Conservation (phyloP, 2,888 invertebrate species). For the Furcula furcula region DNA sequence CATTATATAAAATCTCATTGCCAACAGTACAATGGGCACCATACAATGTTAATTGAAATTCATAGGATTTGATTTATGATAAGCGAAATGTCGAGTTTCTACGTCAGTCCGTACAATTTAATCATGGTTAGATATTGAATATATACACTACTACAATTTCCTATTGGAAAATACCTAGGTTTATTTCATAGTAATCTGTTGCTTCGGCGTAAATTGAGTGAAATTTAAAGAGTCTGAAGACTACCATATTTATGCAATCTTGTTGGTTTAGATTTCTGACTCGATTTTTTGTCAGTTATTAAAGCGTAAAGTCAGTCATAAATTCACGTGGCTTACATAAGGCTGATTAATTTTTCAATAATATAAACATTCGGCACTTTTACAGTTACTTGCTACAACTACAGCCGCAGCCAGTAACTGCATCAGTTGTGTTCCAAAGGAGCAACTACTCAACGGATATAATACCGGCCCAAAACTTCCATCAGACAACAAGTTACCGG, state of each 20-base stretch:
- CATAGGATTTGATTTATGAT: conserved; percentile 36
- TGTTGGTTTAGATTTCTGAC: no score
- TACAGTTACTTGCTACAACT: conserved; percentile 28
- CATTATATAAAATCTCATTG: no score
- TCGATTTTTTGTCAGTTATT: no score
- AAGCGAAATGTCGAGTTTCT: conserved; percentile 50
- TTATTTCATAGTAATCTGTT: no score
- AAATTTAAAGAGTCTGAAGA: no score
- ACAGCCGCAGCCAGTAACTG: conserved; percentile 18
- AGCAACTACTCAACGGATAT: not conserved
- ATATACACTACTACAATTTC: not conserved
- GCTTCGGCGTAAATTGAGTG: no score
- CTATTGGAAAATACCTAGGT: no score
- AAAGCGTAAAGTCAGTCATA: no score
- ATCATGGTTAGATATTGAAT: conserved; percentile 43
- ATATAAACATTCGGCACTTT: no score
- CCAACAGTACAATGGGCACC: conserved; percentile 24
- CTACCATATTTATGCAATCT: no score
- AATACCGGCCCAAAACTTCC: not conserved
- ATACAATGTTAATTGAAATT: conserved; percentile 45
- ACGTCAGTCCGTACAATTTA: conserved; percentile 27
- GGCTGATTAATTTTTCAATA: no score
- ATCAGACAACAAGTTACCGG: not conserved
- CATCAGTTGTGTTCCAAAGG: not conserved
- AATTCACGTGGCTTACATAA: no score